A percentile compares a stretch with the other conserved stretches of the same genome.
Evolutionary conservation across 2,113 vertebrate species (phyloP).

Genomic region (Hemiprocne comata): DNA sequence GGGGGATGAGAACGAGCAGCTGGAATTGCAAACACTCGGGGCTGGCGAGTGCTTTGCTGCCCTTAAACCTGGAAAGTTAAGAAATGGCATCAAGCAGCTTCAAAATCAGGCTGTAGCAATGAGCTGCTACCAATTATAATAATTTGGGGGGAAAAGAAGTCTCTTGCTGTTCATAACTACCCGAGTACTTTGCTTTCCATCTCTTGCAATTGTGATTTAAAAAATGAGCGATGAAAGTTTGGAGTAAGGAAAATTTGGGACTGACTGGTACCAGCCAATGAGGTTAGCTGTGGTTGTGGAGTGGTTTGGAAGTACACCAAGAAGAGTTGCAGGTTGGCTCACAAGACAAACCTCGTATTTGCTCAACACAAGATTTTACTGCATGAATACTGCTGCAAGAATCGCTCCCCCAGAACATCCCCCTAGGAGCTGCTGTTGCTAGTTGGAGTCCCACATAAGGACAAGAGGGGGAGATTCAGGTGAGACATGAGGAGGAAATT

Average conservation of each 20-base stretch:
- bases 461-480: too few relatives aligned
- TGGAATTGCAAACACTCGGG: rapidly evolving
- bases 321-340: background rate
- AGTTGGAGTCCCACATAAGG: background rate
- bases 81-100: background rate
- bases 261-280: background rate
- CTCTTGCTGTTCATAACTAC: background rate
- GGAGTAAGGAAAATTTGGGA: background rate
- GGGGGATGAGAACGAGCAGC: background rate
- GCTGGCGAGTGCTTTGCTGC: background rate
- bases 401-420: background rate
- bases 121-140: background rate
- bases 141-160: background rate
- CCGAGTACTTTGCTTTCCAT: background rate
- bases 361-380: background rate
- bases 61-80: background rate
- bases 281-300: background rate
- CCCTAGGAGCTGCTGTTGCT: background rate
- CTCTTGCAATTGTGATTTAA: background rate
- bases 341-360: background rate
- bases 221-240: background rate
- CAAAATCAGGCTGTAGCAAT: background rate
- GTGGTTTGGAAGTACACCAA: background rate
- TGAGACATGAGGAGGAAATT: too few relatives aligned
- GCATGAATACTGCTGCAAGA: background rate